Evolutionary conservation across 1,140 invertebrate species (phyloP).

Genomic region (Planococcus citri): DNA sequence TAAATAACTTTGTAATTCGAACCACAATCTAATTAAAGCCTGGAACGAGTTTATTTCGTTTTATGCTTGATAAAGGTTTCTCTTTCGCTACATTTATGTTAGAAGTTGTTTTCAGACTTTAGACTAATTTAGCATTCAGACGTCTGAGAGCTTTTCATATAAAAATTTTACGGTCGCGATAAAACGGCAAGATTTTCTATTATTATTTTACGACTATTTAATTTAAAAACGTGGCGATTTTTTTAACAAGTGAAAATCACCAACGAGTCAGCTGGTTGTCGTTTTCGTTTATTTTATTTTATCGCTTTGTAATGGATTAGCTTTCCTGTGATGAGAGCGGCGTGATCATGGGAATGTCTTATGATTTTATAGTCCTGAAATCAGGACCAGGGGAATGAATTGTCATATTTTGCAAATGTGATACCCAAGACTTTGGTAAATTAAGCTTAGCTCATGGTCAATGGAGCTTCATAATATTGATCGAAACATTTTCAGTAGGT

Average conservation of each 20-base stretch:
- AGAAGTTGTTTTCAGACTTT: slow-evolving; percentile 10
- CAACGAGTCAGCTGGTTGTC: too few relatives aligned
- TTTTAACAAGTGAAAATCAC: background rate
- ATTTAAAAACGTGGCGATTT: background rate
- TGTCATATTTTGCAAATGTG: too few relatives aligned
- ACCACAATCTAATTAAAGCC: slow-evolving; percentile 18
- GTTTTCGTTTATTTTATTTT: too few relatives aligned
- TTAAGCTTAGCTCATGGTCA: too few relatives aligned
- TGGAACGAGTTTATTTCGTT: slow-evolving; percentile 12
- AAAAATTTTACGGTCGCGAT: slow-evolving; percentile 5
- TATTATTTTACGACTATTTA: background rate
- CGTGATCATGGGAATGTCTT: too few relatives aligned
- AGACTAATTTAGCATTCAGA: slow-evolving; percentile 16
- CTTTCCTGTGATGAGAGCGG: too few relatives aligned
- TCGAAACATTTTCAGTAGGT: too few relatives aligned
- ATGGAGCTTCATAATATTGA: too few relatives aligned
- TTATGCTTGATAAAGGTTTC: background rate
- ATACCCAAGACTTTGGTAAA: too few relatives aligned
- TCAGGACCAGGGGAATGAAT: too few relatives aligned
- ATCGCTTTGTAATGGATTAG: too few relatives aligned
- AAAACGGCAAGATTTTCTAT: background rate
- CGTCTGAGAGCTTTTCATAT: slow-evolving; percentile 1
- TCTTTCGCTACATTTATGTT: slow-evolving; percentile 9
- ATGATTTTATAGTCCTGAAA: too few relatives aligned
- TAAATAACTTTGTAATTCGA: slow-evolving; percentile 20